Base-by-base conservation (phyloP, 2,797 vertebrate genomes). In the Rhinophrynus dorsalis region DNA sequence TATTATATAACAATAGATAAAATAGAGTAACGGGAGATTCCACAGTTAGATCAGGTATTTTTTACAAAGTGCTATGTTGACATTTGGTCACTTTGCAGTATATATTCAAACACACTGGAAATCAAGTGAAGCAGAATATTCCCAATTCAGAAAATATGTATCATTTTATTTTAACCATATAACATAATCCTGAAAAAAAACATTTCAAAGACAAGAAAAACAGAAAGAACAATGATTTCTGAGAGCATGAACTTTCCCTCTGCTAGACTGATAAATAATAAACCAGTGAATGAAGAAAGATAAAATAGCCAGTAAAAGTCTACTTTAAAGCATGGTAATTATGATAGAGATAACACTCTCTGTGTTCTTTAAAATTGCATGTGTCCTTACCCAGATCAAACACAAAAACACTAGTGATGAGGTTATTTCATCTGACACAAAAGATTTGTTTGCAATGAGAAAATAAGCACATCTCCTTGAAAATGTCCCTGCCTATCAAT, bases 321-420 rank as follows among this genome's bases (percentile, higher is more conserved):
- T 73, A 58, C 61, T 40, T 71, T 65, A 73, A 65, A 73, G 61
- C 33, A 73, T 65, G 44, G 61, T 73, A 73, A 73, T 73, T 73
- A 73, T 65, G 61, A 65, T 52, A 52, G 35, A 52, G 60, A 73
- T 66, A 66, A 73, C 69, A 51, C 61, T 40, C 24, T 72, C 52
- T 65, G 32, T 72, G 67, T 69, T 61, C 48, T 55, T 11, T 62
- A 29, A 47, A 70, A 70, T 55, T 48, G 67, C 58, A 70, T 70
- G 45, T 70, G 68, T 72, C 33, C 69, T 72, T 72, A 64, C 44
- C 58, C 33, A 72, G 69, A 72, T 72, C 69, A 72, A 72, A 65
- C 58, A 45, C 52, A 71, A 72, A 72, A 57, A 64, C 44, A 63
- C 56, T 71, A 47, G n/a, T 58, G 69, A 59, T 73, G 18, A 65